Evolutionary conservation across 2,797 vertebrate species (phyloP), one percentile per base, ranked within the genome.

Genomic region (Pygocentrus nattereri): DNA sequence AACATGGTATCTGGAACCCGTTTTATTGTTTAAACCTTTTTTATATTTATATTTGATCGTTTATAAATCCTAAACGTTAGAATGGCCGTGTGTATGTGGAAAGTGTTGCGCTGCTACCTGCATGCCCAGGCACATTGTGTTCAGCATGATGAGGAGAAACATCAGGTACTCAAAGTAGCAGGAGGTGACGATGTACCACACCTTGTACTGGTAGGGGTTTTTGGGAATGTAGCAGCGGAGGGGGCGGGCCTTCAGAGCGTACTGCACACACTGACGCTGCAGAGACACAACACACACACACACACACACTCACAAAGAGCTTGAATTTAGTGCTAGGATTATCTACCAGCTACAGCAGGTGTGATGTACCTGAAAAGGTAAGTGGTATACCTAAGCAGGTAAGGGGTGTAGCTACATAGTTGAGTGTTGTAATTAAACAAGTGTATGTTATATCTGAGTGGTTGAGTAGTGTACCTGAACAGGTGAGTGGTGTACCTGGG

Each of bases 161-260:
- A 98, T 98, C 61, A 98, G 94, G 92, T 98, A 98, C 85, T 98
- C 97, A 0, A 98, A 98, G 93, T 98, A 98, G 89, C 96, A 97
- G 71, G 97, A 98, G 27, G 97, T 98, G 88, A 98, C 96, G n/a
- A 98, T 82, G 47, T 98, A 98, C 97, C 97, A 98, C 88, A 98
- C 96, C 86, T 96, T 93, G 85, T 98, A 98, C 91, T 98, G 97
- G 85, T 95, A 94, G 0, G 94, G 96, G 87, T 98, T 98, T 87
- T 98, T 98, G 27, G 97, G 97, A 89, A 98, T 98, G 91, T 98
- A 98, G 84, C 97, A 95, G 30, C 94, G 89, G 85, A 98, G 91
- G 0, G 97, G 97, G 0, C 96, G 95, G 82, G 97, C 97, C 90
- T 98, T 98, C 49, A 98, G 93, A 0, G 97, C 97, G 0, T 98